Evolutionary conservation across 2,797 vertebrate genomes (phyloP).

Genomic region (Macropus fuliginosus): DNA sequence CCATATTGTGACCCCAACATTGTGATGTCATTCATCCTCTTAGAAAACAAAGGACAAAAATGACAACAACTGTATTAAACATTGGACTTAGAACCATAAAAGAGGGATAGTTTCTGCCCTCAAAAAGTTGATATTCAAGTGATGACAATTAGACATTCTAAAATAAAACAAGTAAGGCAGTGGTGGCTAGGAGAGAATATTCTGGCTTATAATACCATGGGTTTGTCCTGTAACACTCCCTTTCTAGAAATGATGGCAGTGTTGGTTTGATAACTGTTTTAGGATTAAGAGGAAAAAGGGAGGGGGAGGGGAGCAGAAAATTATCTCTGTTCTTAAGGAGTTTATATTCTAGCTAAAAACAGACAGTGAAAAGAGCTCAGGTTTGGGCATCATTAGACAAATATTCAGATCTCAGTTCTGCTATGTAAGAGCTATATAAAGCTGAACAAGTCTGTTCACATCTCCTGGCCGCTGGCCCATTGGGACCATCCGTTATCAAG

Average conservation of each 20-base stretch:
- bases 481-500: background rate
- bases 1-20: background rate
- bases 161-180: background rate
- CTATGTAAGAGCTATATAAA: fast-evolving
- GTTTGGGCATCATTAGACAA: background rate
- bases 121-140: background rate
- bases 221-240: background rate
- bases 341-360: background rate
- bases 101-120: background rate
- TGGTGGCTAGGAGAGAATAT: background rate
- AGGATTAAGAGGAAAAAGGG: background rate
- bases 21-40: background rate
- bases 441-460: fast-evolving
- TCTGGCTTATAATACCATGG: background rate
- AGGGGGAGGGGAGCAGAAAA: background rate
- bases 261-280: background rate
- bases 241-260: background rate
- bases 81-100: background rate
- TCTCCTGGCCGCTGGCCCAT: background rate
- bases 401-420: background rate
- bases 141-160: background rate
- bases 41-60: background rate
- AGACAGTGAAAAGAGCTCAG: fast-evolving
- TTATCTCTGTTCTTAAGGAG: background rate
- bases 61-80: background rate